Percentiles rank a stretch among this genome's conserved stretches.
Evolutionary conservation across 2,888 invertebrate genomes (phyloP).

Genomic region (Luperina nickerlii): DNA sequence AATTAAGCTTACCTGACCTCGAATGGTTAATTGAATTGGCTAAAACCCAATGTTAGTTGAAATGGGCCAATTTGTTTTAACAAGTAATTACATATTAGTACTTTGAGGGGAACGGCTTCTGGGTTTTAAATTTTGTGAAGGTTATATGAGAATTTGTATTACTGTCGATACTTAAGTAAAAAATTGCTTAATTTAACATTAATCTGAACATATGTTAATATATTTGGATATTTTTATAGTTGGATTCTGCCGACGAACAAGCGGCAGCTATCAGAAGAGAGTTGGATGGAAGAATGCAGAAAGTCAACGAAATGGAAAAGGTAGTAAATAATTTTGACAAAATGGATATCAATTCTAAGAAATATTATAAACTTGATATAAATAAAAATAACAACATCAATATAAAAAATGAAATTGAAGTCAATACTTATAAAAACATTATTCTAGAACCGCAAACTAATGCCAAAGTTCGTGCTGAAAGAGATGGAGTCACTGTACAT

Average conservation of each 20-base stretch:
- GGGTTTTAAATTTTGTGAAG: conserved; percentile 10
- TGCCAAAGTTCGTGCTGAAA: conserved; percentile 99
- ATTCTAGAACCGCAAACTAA: conserved; percentile 96
- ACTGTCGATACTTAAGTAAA: neutral
- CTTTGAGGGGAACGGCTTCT: conserved; percentile 19
- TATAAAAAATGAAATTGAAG: neutral
- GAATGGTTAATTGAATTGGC: conserved; percentile 43
- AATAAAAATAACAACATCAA: neutral
- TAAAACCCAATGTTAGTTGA: conserved; percentile 26
- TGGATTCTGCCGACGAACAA: conserved; percentile 99
- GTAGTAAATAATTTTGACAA: conserved; percentile 85
- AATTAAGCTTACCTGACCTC: conserved; percentile 54
- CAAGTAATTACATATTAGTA: conserved; percentile 28
- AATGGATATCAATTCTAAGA: neutral
- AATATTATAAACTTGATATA: neutral
- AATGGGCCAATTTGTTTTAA: conserved; percentile 34
- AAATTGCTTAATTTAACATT: conserved; percentile 6
- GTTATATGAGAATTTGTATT: neutral
- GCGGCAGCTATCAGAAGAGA: conserved; percentile 99
- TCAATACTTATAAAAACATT: conserved; percentile 1
- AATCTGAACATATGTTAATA: neutral
- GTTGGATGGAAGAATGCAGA: conserved; percentile 99
- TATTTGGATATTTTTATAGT: conserved; percentile 86
- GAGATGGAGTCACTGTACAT: conserved; percentile 99
- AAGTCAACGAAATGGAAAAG: conserved; percentile 99